phyloP scores from a whole-genome alignment of 2,797 vertebrate genomes.

The Danio aesculapii region DNA sequence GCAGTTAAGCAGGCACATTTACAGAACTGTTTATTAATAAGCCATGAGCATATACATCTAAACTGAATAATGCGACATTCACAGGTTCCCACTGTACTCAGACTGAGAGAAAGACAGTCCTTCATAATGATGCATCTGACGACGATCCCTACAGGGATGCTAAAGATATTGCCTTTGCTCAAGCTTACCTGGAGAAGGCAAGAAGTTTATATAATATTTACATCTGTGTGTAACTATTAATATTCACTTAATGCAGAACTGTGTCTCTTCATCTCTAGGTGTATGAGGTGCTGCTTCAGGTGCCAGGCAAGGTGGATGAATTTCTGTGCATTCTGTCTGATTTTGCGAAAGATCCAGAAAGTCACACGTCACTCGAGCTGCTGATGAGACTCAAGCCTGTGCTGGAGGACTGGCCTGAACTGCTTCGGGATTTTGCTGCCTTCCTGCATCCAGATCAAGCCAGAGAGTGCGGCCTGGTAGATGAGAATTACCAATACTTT shows the following conservation, averaged over 20 bases:
- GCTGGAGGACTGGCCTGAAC: slow-evolving; percentile 86
- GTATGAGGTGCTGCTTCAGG: slow-evolving; percentile 79
- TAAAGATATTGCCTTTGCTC: slow-evolving; percentile 86
- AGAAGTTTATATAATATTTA: neutral
- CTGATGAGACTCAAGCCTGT: slow-evolving; percentile 76
- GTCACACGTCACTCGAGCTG: slow-evolving; percentile 77
- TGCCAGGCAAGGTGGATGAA: slow-evolving; percentile 82
- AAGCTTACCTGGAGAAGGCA: slow-evolving; percentile 82
- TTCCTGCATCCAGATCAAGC: slow-evolving; percentile 88
- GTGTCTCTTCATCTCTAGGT: slow-evolving; percentile 76
- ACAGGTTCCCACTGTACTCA: neutral
- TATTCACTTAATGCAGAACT: neutral
- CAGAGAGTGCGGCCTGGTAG: slow-evolving; percentile 87
- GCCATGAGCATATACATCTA: neutral
- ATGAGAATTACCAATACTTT: slow-evolving; percentile 26
- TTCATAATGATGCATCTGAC: slow-evolving; percentile 16
- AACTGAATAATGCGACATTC: neutral
- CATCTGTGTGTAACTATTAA: neutral
- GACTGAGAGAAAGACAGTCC: neutral
- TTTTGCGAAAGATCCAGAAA: slow-evolving; percentile 75
- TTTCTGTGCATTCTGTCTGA: slow-evolving; percentile 86
- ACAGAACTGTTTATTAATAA: neutral
- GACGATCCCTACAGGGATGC: slow-evolving; percentile 82
- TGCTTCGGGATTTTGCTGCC: slow-evolving; percentile 90
- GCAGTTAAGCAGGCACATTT: neutral